phyloP scores from a whole-genome alignment of 2,888 invertebrate genomes.

The Eucera pruinosa region DNA sequence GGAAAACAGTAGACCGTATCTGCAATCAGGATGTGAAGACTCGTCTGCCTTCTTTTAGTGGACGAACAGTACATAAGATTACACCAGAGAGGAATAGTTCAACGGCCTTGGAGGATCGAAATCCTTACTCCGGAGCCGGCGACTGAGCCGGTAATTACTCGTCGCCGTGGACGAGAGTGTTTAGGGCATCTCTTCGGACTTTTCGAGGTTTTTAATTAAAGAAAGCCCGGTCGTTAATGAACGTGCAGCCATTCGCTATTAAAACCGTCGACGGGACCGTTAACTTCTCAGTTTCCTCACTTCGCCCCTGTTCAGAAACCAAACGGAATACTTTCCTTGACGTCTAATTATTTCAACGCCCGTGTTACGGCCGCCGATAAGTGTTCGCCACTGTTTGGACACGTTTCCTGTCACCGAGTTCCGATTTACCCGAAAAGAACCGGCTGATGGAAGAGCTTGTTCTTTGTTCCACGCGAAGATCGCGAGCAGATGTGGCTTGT shows the following conservation, averaged over 20 bases:
- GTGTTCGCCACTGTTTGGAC: slow-evolving; percentile 59
- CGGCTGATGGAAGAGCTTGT: background rate
- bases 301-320: background rate
- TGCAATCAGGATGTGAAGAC: too few relatives aligned
- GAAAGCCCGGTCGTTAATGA: slow-evolving; percentile 41
- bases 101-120: background rate
- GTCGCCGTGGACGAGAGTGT: slow-evolving; percentile 29
- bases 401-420: slow-evolving; percentile 40
- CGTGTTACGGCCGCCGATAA: slow-evolving; percentile 44
- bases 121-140: background rate
- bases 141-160: slow-evolving; percentile 27
- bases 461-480: slow-evolving; percentile 45
- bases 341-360: slow-evolving; percentile 57
- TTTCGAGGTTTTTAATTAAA: slow-evolving; percentile 47
- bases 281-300: slow-evolving; percentile 4
- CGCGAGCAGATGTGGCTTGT: slow-evolving; percentile 61
- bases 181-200: slow-evolving; percentile 22
- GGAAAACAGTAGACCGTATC: too few relatives aligned
- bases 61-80: too few relatives aligned
- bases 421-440: slow-evolving; percentile 31
- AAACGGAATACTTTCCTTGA: slow-evolving; percentile 6
- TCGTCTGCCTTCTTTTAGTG: too few relatives aligned
- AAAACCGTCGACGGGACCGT: slow-evolving; percentile 31
- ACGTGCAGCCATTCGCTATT: slow-evolving; percentile 29
- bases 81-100: too few relatives aligned